Conservation (phyloP, 2,113 vertebrate genomes). For the Corapipo altera region DNA sequence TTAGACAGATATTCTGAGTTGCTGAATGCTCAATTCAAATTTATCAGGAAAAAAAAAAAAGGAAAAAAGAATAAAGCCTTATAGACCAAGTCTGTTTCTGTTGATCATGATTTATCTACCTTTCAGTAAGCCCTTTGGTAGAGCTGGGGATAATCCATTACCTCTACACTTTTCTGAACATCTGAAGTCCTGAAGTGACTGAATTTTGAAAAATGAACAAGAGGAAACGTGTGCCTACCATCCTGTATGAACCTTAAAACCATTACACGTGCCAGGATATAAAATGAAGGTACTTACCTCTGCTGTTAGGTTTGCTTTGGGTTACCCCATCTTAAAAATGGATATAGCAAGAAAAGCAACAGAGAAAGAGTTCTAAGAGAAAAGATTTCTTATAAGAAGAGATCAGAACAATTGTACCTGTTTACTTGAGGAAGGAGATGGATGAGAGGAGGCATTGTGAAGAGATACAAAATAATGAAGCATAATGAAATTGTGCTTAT, state of each 20-base stretch:
- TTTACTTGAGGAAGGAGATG: background rate
- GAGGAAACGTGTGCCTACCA: background rate
- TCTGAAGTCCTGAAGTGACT: conserved; percentile 2
- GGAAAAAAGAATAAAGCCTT: background rate
- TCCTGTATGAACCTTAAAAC: background rate
- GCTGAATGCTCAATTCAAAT: background rate
- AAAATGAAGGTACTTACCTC: background rate
- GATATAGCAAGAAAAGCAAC: background rate
- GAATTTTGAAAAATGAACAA: conserved; percentile 20
- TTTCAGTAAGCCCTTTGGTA: conserved; percentile 13
- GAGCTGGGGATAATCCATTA: background rate
- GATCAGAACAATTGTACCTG: background rate
- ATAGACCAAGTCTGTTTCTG: background rate
- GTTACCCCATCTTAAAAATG: background rate
- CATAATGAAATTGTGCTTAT: background rate
- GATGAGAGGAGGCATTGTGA: background rate
- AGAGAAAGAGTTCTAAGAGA: background rate
- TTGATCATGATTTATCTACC: conserved; percentile 14
- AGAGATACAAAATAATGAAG: background rate
- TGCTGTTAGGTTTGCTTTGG: background rate
- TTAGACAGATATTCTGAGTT: background rate
- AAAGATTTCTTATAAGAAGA: background rate
- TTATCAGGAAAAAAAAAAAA: background rate
- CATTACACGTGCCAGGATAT: background rate
- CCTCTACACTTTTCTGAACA: background rate